These are phyloP conservation scores for Microtus ochrogaster DNA, from an alignment of 2,113 vertebrate species.

Conservation along the genomic window DNA sequence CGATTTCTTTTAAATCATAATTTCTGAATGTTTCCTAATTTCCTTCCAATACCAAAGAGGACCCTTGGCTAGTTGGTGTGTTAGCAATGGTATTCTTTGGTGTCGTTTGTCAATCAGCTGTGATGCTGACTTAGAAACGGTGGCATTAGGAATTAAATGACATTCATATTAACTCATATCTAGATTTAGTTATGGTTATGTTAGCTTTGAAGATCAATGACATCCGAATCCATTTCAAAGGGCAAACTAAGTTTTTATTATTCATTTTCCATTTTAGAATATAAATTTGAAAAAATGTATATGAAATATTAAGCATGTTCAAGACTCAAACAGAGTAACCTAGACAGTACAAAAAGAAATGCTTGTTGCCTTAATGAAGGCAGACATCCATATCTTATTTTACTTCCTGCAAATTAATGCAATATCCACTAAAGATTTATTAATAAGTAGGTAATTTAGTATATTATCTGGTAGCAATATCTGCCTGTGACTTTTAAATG, in stretches of 20 bases:
- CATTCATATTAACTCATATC: neutral
- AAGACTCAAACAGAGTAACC: neutral
- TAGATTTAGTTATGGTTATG: neutral
- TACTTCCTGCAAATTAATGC: neutral
- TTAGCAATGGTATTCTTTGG: neutral
- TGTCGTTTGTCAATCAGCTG: neutral
- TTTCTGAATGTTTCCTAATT: conserved; percentile 50
- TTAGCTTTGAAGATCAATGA: conserved; percentile 47
- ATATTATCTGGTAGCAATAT: neutral
- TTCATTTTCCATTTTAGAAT: neutral
- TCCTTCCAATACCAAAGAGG: conserved; percentile 3
- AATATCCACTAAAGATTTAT: conserved; percentile 26
- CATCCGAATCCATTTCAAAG: conserved; percentile 16
- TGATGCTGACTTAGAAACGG: conserved; percentile 16
- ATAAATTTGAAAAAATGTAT: neutral
- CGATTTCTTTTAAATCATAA: neutral
- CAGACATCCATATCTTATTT: neutral
- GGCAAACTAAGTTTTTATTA: neutral
- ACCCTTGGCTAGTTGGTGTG: neutral
- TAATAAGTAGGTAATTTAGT: neutral
- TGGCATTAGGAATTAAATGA: conserved; percentile 29
- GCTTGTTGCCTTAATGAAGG: neutral
- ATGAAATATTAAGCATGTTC: neutral
- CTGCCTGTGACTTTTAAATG: conserved; percentile 15
- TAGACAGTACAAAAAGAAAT: conserved; percentile 14